These are phyloP conservation scores for Zoanthus gigantus DNA, from an alignment of 92 coral and sea anemone genomes.

Conservation along the genomic window DNA sequence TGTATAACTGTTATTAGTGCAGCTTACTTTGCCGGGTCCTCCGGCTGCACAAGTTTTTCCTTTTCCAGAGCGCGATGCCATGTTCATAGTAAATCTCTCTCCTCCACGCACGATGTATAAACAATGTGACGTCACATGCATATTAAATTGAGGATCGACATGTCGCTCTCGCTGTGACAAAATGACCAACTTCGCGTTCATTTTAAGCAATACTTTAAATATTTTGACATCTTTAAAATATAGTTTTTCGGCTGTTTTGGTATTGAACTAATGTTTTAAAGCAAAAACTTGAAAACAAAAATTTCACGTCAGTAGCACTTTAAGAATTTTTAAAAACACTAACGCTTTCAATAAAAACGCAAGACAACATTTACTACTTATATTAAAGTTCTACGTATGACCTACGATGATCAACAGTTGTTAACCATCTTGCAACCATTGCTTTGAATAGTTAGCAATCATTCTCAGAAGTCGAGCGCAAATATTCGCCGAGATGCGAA, in stretches of 20 bases:
- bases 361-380: too few relatives aligned
- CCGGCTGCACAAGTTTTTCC: conserved; percentile 49
- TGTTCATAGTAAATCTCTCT: neutral
- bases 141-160: conserved; percentile 22
- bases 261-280: neutral
- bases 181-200: conserved; percentile 9
- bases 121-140: conserved; percentile 52
- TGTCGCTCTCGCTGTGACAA: conserved; percentile 8
- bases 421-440: too few relatives aligned
- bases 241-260: neutral
- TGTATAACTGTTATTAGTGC: conserved; percentile 48
- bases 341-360: too few relatives aligned
- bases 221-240: neutral
- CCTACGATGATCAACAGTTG: too few relatives aligned
- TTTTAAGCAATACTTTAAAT: conserved; percentile 10
- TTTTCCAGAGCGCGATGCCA: conserved; percentile 40
- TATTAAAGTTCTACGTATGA: too few relatives aligned
- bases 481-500: too few relatives aligned
- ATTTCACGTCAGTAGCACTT: neutral
- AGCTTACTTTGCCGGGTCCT: conserved; percentile 31
- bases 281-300: too few relatives aligned
- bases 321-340: too few relatives aligned
- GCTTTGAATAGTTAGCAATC: too few relatives aligned
- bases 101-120: conserved; percentile 12
- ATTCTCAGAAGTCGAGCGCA: too few relatives aligned